Percentiles rank a stretch among this genome's conserved stretches.
Evolutionary conservation across 2,797 vertebrate species (phyloP).

Genomic region (Amphiprion clarkii): DNA sequence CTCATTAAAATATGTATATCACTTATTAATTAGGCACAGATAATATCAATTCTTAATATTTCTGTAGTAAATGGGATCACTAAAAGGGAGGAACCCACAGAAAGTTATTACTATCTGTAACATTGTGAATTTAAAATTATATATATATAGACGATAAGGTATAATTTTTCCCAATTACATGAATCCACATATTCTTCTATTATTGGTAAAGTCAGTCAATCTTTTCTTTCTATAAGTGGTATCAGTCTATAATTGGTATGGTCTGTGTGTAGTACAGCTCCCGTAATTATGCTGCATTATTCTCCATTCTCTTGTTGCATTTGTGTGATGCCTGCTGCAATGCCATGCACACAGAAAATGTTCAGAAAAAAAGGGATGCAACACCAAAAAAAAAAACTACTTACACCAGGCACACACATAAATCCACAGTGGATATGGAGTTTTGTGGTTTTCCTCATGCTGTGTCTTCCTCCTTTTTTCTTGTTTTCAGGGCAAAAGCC

Average conservation of each 20-base stretch:
- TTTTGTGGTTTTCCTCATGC: constrained; percentile 31
- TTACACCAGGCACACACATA: background rate
- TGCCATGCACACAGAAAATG: background rate
- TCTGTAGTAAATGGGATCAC: too few relatives aligned
- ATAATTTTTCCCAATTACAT: too few relatives aligned
- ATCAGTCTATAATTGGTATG: too few relatives aligned
- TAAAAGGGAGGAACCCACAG: too few relatives aligned
- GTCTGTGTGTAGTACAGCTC: background rate
- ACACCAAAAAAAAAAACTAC: background rate
- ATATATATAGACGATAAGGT: too few relatives aligned
- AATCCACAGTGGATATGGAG: constrained; percentile 5
- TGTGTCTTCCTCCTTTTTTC: constrained; percentile 15
- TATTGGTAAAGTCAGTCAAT: too few relatives aligned
- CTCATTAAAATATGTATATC: too few relatives aligned
- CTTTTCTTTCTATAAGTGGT: too few relatives aligned
- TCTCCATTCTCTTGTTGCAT: background rate
- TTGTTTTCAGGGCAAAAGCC: constrained; percentile 16
- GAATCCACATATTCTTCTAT: too few relatives aligned
- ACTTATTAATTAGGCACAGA: background rate
- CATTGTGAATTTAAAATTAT: too few relatives aligned
- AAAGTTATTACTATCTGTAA: too few relatives aligned
- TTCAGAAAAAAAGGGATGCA: constrained; percentile 4
- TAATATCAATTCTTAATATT: background rate
- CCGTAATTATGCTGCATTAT: background rate
- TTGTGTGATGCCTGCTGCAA: background rate